A percentile compares a stretch with the other conserved stretches of the same genome.
Evolutionary conservation across 2,888 invertebrate genomes (phyloP).

Genomic region (Cheilosia impressa): DNA sequence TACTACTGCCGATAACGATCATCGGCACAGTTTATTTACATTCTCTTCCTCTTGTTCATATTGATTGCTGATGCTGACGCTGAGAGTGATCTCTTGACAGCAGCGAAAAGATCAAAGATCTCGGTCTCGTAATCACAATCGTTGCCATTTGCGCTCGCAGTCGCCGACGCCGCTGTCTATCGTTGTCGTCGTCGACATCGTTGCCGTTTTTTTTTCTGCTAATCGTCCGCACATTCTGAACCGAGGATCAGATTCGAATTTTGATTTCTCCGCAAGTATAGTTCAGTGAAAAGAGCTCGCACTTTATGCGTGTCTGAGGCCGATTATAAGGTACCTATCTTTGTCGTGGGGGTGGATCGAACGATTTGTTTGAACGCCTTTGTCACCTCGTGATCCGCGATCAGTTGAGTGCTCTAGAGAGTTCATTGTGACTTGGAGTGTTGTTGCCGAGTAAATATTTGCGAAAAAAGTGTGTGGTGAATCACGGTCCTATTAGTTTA

Average conservation of each 20-base stretch:
- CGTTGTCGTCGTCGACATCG: constrained; percentile 41
- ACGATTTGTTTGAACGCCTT: constrained; percentile 30
- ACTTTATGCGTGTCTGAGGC: not conserved
- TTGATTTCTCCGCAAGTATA: constrained; percentile 12
- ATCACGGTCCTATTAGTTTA: constrained; percentile 17
- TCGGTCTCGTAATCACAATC: constrained; percentile 78
- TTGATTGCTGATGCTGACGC: constrained; percentile 42
- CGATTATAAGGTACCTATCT: not conserved
- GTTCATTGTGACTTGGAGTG: constrained; percentile 60
- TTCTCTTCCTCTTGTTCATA: constrained; percentile 59
- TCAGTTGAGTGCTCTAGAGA: constrained; percentile 56
- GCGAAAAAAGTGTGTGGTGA: constrained; percentile 30
- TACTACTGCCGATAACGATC: constrained; percentile 1
- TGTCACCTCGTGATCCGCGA: constrained; percentile 56
- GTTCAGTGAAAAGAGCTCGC: not conserved
- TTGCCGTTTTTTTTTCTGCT: constrained; percentile 16
- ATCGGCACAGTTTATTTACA: constrained; percentile 54
- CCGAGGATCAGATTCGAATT: constrained; percentile 52
- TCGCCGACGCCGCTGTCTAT: constrained; percentile 32
- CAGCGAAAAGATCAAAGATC: constrained; percentile 80
- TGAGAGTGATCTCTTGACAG: constrained; percentile 80
- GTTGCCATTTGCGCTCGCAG: constrained; percentile 58
- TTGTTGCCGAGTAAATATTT: constrained; percentile 26
- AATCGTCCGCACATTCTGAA: constrained; percentile 43
- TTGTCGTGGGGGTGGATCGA: constrained; percentile 34